Evolutionary conservation across 2,113 vertebrate species (phyloP), one percentile per base, ranked within the genome.

Genomic region (Sinocyclocheilus anophthalmus): DNA sequence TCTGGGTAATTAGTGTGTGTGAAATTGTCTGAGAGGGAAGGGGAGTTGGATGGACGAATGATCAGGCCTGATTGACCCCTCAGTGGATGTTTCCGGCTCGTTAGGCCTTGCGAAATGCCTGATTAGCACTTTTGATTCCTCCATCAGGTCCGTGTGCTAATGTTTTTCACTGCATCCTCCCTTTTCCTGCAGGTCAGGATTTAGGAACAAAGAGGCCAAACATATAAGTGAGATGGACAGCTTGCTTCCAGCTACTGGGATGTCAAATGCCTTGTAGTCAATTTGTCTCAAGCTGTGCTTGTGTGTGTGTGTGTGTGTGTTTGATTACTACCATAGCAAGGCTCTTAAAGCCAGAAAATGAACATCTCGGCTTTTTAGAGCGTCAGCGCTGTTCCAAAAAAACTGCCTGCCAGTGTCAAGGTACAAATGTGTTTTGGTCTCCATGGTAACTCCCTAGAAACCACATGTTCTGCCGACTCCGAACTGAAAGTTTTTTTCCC

Each of bases 371-470:
- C 30, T 55, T 24, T 83, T 83, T 57, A 73, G 30, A 72, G 33
- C 3, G 22, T 73, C 42, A 73, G 81, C 63, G 33, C 57, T 45
- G 57, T 63, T 82, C 11, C 5, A 76, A 67, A 76, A 53, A 82
- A 76, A 80, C 12, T 73, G 67, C 53, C 48, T 80, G 6, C 50
- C 9, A n/a, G 10, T 81, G 53, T 86, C 85, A 33, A 22, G 48
- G 55, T n/a, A 37, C 78, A 50, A n/a, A 81, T 72, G 18, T 73
- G 77, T 70, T 75, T 67, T 37, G 20, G 85, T 84, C 87, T 86
- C 85, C 69, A 84, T 84, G 80, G 84, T 69, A 79, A 88, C 80
- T 72, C 80, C 55, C 70, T 81, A 61, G 84, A 85, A 88, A 85
- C 79, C 78, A 81, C 57, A 79, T 59, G 57, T 82, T 82, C 42